Evolutionary conservation across 2,888 invertebrate species (phyloP).

Genomic region (Cataglyphis albicans): DNA sequence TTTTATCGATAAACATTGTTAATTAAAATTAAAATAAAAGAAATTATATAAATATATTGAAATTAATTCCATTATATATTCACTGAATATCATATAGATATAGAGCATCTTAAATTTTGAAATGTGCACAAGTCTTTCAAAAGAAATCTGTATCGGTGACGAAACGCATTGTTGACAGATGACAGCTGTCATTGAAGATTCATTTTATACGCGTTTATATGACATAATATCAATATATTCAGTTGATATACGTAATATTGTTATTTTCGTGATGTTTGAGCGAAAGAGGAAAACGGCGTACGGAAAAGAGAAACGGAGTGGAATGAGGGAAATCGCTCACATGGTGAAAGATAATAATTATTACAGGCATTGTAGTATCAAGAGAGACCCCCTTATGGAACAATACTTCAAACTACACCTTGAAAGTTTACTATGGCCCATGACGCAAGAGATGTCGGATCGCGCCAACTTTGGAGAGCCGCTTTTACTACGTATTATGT

Average conservation of each 20-base stretch:
- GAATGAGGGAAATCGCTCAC: background rate
- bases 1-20: background rate
- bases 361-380: conserved; percentile 23
- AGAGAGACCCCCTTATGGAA: conserved; percentile 41
- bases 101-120: background rate
- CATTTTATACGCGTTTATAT: conserved; percentile 1
- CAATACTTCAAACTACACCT: conserved; percentile 40
- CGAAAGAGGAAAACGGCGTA: background rate
- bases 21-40: conserved; percentile 16
- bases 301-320: background rate
- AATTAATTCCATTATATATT: background rate
- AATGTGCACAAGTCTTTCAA: background rate
- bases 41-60: background rate
- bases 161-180: background rate
- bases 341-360: conserved; percentile 44
- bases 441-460: conserved; percentile 52
- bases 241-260: background rate
- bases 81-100: background rate
- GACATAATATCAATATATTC: conserved; percentile 18
- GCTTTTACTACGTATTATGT: conserved; percentile 54
- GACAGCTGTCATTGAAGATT: background rate
- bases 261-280: conserved; percentile 11
- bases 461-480: conserved; percentile 53
- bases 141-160: background rate
- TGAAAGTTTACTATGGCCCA: conserved; percentile 51